Percentiles rank a stretch among this genome's conserved stretches.
Evolutionary conservation across 2,113 vertebrate genomes (phyloP).

Genomic region (Columba livia): DNA sequence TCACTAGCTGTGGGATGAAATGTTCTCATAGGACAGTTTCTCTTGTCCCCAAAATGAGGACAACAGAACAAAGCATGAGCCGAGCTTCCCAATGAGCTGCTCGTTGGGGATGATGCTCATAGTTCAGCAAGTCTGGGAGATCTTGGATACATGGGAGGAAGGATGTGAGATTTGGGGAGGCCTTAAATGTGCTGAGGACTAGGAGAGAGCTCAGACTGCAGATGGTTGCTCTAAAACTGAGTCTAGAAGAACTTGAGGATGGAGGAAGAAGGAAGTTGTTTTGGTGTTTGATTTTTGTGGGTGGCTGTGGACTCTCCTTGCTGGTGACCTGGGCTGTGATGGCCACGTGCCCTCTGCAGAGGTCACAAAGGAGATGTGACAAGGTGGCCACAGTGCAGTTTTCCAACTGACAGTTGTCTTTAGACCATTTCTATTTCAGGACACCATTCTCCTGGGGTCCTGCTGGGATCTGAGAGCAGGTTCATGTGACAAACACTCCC

Average conservation of each 20-base stretch:
- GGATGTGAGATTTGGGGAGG: neutral
- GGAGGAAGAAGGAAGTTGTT: neutral
- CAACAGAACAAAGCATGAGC: neutral
- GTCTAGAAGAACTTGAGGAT: neutral
- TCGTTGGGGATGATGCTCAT: accelerated
- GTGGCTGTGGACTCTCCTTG: neutral
- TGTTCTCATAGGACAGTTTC: accelerated
- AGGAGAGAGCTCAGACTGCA: neutral
- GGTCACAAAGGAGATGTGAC: neutral
- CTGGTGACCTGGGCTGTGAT: neutral
- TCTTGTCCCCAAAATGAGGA: neutral
- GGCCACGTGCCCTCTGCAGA: neutral
- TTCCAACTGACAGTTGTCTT: neutral
- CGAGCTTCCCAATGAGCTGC: accelerated
- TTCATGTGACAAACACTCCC: neutral
- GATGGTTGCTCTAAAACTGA: neutral
- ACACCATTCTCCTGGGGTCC: neutral
- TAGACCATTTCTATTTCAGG: neutral
- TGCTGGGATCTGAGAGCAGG: neutral
- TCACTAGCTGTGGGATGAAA: neutral
- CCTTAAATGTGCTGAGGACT: neutral
- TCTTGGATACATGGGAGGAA: accelerated
- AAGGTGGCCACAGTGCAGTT: neutral
- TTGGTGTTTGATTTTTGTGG: neutral
- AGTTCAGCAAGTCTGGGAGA: neutral